These are phyloP conservation scores for Melipona beecheii DNA, from an alignment of 2,888 invertebrate genomes.

Conservation along the genomic window DNA sequence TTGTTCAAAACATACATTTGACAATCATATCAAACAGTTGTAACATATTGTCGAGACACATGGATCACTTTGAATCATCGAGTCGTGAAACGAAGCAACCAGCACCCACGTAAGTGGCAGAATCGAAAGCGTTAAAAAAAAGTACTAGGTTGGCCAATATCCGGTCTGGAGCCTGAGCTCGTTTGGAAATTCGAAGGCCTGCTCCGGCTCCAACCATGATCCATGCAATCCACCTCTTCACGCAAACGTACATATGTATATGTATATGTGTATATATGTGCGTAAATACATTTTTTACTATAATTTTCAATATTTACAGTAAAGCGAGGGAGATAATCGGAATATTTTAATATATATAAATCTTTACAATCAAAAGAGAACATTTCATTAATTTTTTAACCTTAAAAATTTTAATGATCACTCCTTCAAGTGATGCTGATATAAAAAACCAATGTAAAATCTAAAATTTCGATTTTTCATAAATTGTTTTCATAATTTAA, in stretches of 20 bases:
- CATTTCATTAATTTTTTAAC: neutral
- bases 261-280: neutral
- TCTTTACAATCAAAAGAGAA: neutral
- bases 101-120: conserved; percentile 52
- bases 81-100: conserved; percentile 37
- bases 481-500: too few relatives aligned
- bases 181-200: conserved; percentile 77
- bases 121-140: conserved; percentile 56
- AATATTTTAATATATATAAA: neutral
- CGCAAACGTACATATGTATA: neutral
- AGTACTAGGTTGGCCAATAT: conserved; percentile 71
- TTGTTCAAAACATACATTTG: too few relatives aligned
- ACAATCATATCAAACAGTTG: neutral
- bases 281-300: conserved; percentile 8
- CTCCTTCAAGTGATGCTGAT: too few relatives aligned
- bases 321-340: neutral
- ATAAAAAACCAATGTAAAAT: too few relatives aligned
- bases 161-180: conserved; percentile 67
- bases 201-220: conserved; percentile 65
- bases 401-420: neutral
- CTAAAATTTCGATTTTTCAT: too few relatives aligned
- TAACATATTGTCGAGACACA: neutral
- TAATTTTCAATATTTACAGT: too few relatives aligned
- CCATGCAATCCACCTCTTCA: conserved; percentile 67
- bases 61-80: conserved; percentile 39